These are phyloP conservation scores for Homarus gammarus DNA, from an alignment of 2,888 invertebrate genomes.

Conservation along the genomic window DNA sequence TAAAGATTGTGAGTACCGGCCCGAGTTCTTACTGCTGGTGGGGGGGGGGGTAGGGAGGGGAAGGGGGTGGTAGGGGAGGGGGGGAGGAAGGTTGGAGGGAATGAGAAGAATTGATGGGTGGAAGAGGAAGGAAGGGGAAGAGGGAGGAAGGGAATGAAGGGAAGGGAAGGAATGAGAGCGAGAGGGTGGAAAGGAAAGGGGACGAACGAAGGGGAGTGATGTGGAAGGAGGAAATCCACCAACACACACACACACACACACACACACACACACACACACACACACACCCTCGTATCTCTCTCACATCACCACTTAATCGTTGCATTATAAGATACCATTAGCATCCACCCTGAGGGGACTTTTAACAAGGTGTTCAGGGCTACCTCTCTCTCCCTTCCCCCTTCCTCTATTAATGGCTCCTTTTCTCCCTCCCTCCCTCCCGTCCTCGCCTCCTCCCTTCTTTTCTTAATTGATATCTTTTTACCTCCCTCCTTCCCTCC, in stretches of 20 bases:
- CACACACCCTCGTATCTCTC: background rate
- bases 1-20: background rate
- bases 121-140: background rate
- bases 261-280: background rate
- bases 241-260: no score
- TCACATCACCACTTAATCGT: conserved; percentile 2
- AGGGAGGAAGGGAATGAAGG: background rate
- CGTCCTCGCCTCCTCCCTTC: background rate
- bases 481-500: background rate
- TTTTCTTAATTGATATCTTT: no score
- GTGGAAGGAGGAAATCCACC: no score
- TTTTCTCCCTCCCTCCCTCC: conserved; percentile 12
- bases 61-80: background rate
- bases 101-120: background rate
- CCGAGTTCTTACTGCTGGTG: no score
- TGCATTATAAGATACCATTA: conserved; percentile 15
- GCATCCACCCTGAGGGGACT: background rate
- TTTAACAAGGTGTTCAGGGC: background rate
- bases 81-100: background rate
- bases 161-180: background rate
- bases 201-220: no score
- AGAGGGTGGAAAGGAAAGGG: background rate
- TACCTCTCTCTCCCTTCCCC: background rate
- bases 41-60: background rate
- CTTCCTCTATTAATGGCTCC: background rate